Evolutionary conservation across 2,797 vertebrate species (phyloP).

Genomic region (Sternarchorhynchus goeldii): DNA sequence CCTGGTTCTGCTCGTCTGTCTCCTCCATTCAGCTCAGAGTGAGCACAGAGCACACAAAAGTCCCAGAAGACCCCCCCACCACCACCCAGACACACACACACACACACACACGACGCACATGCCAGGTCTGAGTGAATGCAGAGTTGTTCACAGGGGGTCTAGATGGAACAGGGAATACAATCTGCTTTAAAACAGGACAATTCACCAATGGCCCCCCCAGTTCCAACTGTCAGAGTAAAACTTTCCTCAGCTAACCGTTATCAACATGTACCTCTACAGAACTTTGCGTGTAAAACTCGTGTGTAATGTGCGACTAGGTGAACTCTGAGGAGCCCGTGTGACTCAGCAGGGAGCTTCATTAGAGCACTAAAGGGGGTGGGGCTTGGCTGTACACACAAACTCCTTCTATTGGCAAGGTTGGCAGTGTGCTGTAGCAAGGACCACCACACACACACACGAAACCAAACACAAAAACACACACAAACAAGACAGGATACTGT

Average conservation of each 20-base stretch:
- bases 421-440: conserved; percentile 4
- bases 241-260: not conserved
- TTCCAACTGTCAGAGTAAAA: not conserved
- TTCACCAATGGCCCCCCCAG: too few relatives aligned
- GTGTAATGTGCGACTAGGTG: not conserved
- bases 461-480: conserved; percentile 1
- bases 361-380: conserved; percentile 23
- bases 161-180: not conserved
- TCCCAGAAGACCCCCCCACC: conserved; percentile 50
- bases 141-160: not conserved
- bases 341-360: conserved; percentile 50
- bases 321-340: conserved; percentile 8
- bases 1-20: conserved; percentile 45
- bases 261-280: not conserved
- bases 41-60: conserved; percentile 44
- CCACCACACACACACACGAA: conserved; percentile 22
- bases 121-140: conserved; percentile 23
- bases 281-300: not conserved
- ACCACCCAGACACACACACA: conserved; percentile 17
- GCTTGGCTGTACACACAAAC: conserved; percentile 29
- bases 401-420: conserved; percentile 41
- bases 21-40: conserved; percentile 53
- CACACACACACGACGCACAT: conserved; percentile 28
- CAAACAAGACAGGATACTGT: not conserved
- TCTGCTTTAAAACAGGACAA: not conserved